These are phyloP conservation scores for Philaenus spumarius DNA, from an alignment of 1,140 invertebrate species.

Conservation along the genomic window DNA sequence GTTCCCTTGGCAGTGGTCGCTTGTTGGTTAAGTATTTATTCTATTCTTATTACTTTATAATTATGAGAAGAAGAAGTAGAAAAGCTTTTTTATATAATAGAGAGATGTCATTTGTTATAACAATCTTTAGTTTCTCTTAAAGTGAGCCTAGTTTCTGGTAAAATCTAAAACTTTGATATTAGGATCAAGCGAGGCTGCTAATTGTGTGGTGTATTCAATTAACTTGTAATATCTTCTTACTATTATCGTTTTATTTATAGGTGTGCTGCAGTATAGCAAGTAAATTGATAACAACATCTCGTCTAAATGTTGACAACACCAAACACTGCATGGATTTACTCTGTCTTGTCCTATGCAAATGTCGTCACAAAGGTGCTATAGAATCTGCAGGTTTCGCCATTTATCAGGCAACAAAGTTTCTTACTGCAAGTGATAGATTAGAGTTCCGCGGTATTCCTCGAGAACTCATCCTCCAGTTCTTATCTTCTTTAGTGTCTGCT, in stretches of 20 bases:
- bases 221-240: too few species aligned
- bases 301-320: conserved; percentile 33
- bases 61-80: too few species aligned
- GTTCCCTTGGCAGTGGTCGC: too few species aligned
- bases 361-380: conserved; percentile 73
- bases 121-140: too few species aligned
- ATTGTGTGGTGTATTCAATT: too few species aligned
- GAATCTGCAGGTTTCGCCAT: conserved; percentile 59
- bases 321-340: conserved; percentile 47
- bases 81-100: too few species aligned
- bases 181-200: too few species aligned
- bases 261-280: conserved; percentile 47
- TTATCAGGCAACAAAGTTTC: conserved; percentile 40
- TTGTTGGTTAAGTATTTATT: too few species aligned
- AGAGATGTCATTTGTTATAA: too few species aligned
- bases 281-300: conserved; percentile 36
- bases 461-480: conserved; percentile 7
- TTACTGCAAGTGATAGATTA: neutral
- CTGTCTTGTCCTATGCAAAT: conserved; percentile 58
- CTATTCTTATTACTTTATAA: too few species aligned
- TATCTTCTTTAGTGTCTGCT: conserved; percentile 9
- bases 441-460: neutral
- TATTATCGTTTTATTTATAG: conserved; percentile 37
- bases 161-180: too few species aligned
- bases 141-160: too few species aligned